Percentiles rank a stretch among this genome's conserved stretches.
Evolutionary conservation across 2,888 invertebrate species (phyloP).

Genomic region (Eretmocerus hayati): DNA sequence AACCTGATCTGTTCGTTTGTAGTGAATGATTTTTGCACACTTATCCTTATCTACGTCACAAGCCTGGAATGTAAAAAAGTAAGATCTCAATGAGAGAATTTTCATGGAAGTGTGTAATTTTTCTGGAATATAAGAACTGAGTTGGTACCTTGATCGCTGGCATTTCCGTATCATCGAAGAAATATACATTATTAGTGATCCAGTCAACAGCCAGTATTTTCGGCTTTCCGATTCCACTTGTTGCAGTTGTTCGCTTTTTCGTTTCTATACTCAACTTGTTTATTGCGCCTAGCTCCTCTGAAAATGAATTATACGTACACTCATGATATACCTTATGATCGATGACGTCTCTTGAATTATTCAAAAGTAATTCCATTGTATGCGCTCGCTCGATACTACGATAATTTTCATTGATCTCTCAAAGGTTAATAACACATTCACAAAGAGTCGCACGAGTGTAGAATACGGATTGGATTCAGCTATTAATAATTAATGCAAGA

Average conservation of each 20-base stretch:
- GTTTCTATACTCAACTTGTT: constrained; percentile 40
- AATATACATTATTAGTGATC: constrained; percentile 67
- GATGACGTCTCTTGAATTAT: too few species aligned
- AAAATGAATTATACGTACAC: constrained; percentile 15
- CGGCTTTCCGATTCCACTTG: constrained; percentile 47
- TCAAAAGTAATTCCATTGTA: too few species aligned
- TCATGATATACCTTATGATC: too few species aligned
- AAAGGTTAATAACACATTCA: too few species aligned
- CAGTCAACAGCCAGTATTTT: constrained; percentile 64
- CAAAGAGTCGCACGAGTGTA: too few species aligned
- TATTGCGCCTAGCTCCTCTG: constrained; percentile 34
- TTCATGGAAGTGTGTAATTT: neutral
- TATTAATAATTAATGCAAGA: too few species aligned
- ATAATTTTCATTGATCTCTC: too few species aligned
- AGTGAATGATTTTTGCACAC: constrained; percentile 53
- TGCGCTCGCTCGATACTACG: too few species aligned
- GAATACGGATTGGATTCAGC: too few species aligned
- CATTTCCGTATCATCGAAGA: constrained; percentile 48
- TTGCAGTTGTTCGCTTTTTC: constrained; percentile 40
- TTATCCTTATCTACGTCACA: constrained; percentile 53
- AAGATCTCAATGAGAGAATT: too few species aligned
- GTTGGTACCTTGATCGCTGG: constrained; percentile 35
- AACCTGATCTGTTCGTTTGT: constrained; percentile 51
- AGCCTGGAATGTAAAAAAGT: constrained; percentile 36
- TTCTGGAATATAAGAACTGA: too few species aligned